Percentiles rank a stretch among this genome's conserved stretches.
Evolutionary conservation across 2,888 invertebrate species (phyloP).

Genomic region (Drosophila prolongata): DNA sequence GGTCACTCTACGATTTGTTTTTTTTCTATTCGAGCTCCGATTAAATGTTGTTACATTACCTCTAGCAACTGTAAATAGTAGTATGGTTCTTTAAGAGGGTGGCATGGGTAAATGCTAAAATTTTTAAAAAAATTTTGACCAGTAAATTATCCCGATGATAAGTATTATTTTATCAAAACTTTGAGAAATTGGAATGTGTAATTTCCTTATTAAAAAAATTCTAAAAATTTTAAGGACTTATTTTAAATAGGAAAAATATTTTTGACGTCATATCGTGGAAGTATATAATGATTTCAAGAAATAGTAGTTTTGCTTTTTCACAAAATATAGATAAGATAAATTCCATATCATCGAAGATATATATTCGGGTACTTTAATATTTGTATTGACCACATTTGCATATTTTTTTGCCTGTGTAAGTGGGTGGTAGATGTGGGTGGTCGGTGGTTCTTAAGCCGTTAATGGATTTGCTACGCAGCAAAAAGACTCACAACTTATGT

Average conservation of each 20-base stretch:
- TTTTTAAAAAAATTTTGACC: not conserved
- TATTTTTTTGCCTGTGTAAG: conserved; percentile 3
- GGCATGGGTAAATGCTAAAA: not conserved
- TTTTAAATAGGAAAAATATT: too few species aligned
- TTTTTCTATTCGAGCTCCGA: conserved; percentile 45
- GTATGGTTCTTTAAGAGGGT: not conserved
- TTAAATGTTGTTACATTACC: conserved; percentile 64
- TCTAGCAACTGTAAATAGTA: conserved; percentile 60
- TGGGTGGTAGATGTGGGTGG: conserved; percentile 8
- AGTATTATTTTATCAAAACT: too few species aligned
- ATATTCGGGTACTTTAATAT: too few species aligned
- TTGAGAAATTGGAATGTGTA: too few species aligned
- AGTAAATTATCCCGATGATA: not conserved
- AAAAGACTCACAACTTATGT: conserved; percentile 25
- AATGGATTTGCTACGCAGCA: conserved; percentile 22
- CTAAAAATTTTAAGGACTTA: too few species aligned
- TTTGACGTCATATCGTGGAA: too few species aligned
- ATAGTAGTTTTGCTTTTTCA: not conserved
- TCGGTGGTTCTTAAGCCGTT: conserved; percentile 23
- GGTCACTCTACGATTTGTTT: conserved; percentile 34
- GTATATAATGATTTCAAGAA: too few species aligned
- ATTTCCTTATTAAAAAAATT: too few species aligned
- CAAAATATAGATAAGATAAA: not conserved
- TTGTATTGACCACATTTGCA: not conserved
- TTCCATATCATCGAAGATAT: not conserved